A percentile compares a stretch with the other conserved stretches of the same genome.
Conservation (phyloP, 2,113 vertebrate species). For the Setophaga petechia region DNA sequence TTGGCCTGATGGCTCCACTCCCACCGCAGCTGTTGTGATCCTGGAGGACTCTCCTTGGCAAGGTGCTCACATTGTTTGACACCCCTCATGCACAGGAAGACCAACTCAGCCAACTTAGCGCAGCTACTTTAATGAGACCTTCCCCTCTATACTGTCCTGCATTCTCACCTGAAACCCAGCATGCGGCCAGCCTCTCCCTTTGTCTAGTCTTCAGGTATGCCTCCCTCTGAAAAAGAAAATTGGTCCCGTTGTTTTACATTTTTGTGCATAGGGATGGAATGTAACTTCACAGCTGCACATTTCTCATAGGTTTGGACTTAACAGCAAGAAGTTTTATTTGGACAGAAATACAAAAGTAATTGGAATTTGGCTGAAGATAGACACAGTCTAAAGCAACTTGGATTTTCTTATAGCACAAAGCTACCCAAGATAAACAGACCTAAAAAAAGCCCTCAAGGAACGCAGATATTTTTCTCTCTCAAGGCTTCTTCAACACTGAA, state of each 20-base stretch:
- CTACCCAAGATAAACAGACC: slow-evolving; percentile 3
- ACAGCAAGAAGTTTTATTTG: not conserved
- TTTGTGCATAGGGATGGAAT: not conserved
- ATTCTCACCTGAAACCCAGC: not conserved
- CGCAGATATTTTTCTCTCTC: not conserved
- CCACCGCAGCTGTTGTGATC: not conserved
- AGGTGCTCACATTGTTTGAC: fast-evolving
- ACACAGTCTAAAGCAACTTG: not conserved
- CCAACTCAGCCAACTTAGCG: not conserved
- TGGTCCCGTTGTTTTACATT: not conserved
- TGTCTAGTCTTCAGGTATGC: not conserved
- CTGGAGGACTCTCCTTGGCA: not conserved
- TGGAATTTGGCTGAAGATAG: slow-evolving; percentile 26
- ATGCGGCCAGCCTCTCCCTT: not conserved
- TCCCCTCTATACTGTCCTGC: not conserved
- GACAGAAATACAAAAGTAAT: slow-evolving; percentile 45
- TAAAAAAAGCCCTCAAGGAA: not conserved
- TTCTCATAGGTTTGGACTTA: slow-evolving; percentile 20
- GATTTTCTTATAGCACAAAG: slow-evolving; percentile 16
- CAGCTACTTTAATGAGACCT: not conserved
- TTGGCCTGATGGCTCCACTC: not conserved
- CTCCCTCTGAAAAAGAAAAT: not conserved
- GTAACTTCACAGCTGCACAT: slow-evolving; percentile 26
- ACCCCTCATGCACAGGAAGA: fast-evolving
- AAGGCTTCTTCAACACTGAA: not conserved